Conservation (phyloP, 2,797 vertebrate species). For the Anguilla megastoma region DNA sequence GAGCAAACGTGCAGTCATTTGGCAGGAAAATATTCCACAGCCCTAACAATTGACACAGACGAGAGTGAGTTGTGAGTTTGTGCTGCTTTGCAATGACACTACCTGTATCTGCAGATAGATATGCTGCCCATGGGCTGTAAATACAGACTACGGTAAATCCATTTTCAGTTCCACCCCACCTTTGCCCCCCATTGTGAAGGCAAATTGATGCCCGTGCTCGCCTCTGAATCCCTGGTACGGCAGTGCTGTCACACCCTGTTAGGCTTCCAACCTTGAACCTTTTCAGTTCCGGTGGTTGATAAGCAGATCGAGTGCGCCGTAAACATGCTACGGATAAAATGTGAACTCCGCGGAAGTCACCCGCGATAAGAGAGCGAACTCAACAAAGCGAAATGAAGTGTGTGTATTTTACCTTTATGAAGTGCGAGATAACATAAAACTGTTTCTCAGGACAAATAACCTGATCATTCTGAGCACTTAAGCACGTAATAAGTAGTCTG, state of each 20-base stretch:
- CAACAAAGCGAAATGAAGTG: background rate
- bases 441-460: background rate
- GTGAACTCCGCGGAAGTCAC: background rate
- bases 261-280: background rate
- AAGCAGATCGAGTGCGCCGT: background rate
- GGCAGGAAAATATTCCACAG: background rate
- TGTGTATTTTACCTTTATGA: background rate
- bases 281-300: background rate
- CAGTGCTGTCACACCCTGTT: background rate
- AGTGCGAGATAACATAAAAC: background rate
- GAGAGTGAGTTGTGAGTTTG: background rate
- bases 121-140: background rate
- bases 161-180: background rate
- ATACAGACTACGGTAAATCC: background rate
- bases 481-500: background rate
- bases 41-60: background rate
- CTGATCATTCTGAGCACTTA: background rate
- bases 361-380: background rate
- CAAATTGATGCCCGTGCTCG: background rate
- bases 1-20: background rate
- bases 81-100: background rate
- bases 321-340: background rate
- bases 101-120: background rate
- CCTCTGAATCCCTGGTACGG: background rate
- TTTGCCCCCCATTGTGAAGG: background rate